Evolutionary conservation across 2,797 vertebrate species (phyloP).

Genomic region (Chaenodraco wilsoni): DNA sequence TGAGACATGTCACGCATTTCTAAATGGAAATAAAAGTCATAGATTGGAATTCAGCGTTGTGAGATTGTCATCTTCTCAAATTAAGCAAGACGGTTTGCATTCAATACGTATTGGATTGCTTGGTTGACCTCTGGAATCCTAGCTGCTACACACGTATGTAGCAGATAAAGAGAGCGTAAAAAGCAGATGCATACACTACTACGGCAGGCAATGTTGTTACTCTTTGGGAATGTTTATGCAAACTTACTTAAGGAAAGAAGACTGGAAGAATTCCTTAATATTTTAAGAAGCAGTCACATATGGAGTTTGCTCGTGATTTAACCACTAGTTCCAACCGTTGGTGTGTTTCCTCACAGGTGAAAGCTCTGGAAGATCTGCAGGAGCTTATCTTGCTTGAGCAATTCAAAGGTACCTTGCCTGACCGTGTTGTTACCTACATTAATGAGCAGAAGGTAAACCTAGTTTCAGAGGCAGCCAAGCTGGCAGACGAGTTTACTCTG

Average conservation of each 20-base stretch:
- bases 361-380: no score
- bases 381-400: no score
- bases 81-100: neutral
- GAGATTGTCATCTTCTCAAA: slow-evolving; percentile 5
- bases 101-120: slow-evolving; percentile 2
- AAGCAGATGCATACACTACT: no score
- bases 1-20: neutral
- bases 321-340: no score
- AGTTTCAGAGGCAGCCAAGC: no score
- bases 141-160: slow-evolving; percentile 1
- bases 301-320: no score
- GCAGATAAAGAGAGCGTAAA: slow-evolving; percentile 6
- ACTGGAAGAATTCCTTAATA: neutral
- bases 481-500: no score
- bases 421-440: no score
- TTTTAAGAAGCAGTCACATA: no score
- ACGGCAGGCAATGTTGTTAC: neutral
- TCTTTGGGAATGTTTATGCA: neutral
- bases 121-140: slow-evolving; percentile 11
- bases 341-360: no score
- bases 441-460: no score
- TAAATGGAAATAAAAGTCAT: neutral
- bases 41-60: neutral
- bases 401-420: no score
- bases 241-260: neutral